These are phyloP conservation scores for Heteractis magnifica DNA, from an alignment of 92 coral and sea anemone species.

Conservation along the genomic window DNA sequence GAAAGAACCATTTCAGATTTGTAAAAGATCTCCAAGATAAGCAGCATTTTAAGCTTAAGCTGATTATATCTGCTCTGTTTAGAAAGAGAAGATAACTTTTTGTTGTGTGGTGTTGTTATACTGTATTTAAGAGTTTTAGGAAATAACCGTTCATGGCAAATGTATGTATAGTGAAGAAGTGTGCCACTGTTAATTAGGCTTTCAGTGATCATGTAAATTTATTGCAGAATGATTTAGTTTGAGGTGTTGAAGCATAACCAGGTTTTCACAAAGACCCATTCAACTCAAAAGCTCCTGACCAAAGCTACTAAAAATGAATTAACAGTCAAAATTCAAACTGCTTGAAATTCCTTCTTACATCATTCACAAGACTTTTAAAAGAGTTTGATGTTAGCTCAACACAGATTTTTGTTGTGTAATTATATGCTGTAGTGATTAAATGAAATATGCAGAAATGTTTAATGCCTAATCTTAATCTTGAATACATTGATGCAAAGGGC, in stretches of 20 bases:
- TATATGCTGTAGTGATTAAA: no score
- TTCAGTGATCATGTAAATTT: background rate
- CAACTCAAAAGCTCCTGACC: background rate
- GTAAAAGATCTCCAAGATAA: no score
- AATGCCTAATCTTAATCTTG: background rate
- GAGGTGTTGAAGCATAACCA: background rate
- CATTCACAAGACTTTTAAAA: background rate
- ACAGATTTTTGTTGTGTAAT: background rate
- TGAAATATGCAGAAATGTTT: background rate
- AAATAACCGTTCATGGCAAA: background rate
- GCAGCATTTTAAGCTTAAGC: no score
- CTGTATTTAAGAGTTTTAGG: background rate
- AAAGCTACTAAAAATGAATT: background rate
- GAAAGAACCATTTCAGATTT: no score
- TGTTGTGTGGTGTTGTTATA: background rate
- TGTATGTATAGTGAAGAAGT: background rate
- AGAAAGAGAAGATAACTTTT: background rate
- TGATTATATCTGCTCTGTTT: no score
- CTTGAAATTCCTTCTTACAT: background rate
- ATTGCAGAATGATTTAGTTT: background rate
- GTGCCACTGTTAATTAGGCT: conserved; percentile 5
- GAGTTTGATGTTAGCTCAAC: background rate
- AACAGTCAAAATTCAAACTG: background rate
- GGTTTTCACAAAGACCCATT: background rate
- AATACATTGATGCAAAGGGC: background rate